phyloP scores from a whole-genome alignment of 2,888 invertebrate species.

The Eilema caniola region DNA sequence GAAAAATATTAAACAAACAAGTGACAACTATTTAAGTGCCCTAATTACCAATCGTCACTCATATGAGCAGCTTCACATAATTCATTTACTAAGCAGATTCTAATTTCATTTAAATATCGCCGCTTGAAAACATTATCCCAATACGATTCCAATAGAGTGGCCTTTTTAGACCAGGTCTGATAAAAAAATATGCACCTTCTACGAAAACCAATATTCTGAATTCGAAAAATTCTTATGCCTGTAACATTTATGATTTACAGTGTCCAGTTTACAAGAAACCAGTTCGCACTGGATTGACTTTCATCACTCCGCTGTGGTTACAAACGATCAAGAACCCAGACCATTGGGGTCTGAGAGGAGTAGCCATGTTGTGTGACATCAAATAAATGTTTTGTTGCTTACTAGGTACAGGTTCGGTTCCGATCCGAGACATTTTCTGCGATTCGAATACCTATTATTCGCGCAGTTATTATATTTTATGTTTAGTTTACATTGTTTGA shows the following conservation, averaged over 20 bases:
- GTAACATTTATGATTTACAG: slow-evolving; percentile 65
- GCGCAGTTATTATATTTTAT: neutral
- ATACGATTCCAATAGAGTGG: too few species aligned
- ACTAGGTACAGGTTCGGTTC: neutral
- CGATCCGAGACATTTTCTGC: neutral
- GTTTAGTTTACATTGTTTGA: neutral
- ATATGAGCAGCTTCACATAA: too few species aligned
- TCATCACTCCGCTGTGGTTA: slow-evolving; percentile 92
- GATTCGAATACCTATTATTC: neutral
- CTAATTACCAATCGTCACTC: too few species aligned
- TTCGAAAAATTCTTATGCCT: too few species aligned
- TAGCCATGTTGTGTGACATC: slow-evolving; percentile 94
- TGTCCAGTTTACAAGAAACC: slow-evolving; percentile 98
- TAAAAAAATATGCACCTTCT: too few species aligned
- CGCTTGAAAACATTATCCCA: too few species aligned
- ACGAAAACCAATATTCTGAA: too few species aligned
- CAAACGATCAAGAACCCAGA: slow-evolving; percentile 90
- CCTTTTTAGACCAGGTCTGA: too few species aligned
- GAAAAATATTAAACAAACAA: too few species aligned
- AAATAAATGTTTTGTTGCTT: slow-evolving; percentile 85
- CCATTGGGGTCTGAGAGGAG: slow-evolving; percentile 95
- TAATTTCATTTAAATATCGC: too few species aligned
- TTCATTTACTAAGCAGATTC: too few species aligned
- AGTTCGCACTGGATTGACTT: slow-evolving; percentile 93
- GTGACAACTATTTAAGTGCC: too few species aligned